phyloP scores from a whole-genome alignment of 2,888 invertebrate species.

The Pollenia labialis region DNA sequence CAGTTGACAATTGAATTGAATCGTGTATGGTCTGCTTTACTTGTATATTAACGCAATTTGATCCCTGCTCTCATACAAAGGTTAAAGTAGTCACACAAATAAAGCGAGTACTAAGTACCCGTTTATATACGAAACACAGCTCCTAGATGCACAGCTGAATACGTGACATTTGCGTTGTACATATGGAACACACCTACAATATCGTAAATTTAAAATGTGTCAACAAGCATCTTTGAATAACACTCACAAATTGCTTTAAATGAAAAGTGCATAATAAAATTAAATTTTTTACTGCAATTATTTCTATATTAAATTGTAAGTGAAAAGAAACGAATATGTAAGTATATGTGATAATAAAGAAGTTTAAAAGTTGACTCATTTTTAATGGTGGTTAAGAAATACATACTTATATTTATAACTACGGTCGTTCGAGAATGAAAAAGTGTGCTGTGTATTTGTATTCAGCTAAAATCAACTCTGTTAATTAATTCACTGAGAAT shows the following conservation, averaged over 20 bases:
- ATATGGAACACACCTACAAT: constrained; percentile 54
- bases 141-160: constrained; percentile 68
- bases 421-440: constrained; percentile 55
- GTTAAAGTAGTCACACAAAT: constrained; percentile 47
- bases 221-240: constrained; percentile 61
- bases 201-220: constrained; percentile 74
- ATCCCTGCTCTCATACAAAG: neutral
- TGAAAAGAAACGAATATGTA: neutral
- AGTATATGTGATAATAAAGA: neutral
- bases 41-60: too few relatives aligned
- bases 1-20: too few relatives aligned
- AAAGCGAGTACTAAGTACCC: constrained; percentile 48
- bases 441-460: constrained; percentile 66
- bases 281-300: neutral
- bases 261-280: constrained; percentile 9
- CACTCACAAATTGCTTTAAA: constrained; percentile 15
- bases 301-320: neutral
- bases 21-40: too few relatives aligned
- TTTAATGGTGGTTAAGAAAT: neutral
- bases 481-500: constrained; percentile 43
- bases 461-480: constrained; percentile 69
- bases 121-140: constrained; percentile 51
- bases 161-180: constrained; percentile 54
- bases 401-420: constrained; percentile 18
- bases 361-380: too few relatives aligned